These are phyloP conservation scores for Allygus modestus DNA, from an alignment of 2,888 invertebrate species.

Conservation along the genomic window DNA sequence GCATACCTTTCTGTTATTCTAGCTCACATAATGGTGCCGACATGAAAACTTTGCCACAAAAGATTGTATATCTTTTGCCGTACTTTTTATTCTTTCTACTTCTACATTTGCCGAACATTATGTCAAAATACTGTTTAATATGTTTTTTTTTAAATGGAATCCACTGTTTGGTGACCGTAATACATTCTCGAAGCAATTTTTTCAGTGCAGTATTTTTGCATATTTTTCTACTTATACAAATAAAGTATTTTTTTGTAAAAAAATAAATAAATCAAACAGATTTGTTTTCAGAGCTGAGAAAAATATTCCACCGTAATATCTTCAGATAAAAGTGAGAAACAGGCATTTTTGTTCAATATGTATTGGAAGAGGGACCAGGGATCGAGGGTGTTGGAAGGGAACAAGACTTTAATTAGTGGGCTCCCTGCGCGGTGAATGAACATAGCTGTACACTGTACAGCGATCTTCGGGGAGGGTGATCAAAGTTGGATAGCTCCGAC, in stretches of 20 bases:
- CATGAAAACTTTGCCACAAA: not conserved
- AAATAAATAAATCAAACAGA: no score
- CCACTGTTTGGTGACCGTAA: no score
- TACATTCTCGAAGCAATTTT: no score
- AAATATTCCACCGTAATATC: no score
- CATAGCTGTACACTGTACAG: not conserved
- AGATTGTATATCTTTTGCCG: not conserved
- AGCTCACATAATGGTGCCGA: not conserved
- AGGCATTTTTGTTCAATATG: conserved; percentile 8
- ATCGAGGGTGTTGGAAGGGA: not conserved
- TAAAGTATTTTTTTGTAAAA: no score
- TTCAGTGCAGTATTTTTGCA: no score
- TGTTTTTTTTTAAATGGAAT: no score
- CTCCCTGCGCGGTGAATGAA: conserved; percentile 17
- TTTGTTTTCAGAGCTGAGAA: no score
- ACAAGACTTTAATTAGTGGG: conserved; percentile 43
- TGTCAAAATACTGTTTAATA: no score
- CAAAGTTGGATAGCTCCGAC: not conserved
- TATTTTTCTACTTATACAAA: no score
- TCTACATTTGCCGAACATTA: no score
- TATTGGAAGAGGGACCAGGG: not conserved
- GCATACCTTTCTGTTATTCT: conserved; percentile 19
- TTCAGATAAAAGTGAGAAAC: not conserved
- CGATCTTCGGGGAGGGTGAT: not conserved
- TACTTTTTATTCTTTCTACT: not conserved